Evolutionary conservation across 2,888 invertebrate species (phyloP), one percentile per base, ranked within the genome.

Genomic region (Lycocerus yunnanus): DNA sequence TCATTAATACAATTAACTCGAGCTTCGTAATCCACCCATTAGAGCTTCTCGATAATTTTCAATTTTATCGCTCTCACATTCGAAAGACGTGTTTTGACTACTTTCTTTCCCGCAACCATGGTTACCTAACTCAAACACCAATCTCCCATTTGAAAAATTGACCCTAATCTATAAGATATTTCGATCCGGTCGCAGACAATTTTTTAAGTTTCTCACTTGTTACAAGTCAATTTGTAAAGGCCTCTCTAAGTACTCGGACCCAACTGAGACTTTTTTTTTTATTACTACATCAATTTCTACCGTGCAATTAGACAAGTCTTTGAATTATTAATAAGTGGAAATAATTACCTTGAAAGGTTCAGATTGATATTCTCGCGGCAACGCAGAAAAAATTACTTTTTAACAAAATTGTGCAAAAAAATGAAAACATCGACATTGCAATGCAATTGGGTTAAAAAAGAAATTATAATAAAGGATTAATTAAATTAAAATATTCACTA

Each of bases 1-100:
- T 75, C 72, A 72, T 72, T 75, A 75, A 15, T 58, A 15, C 74
- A 68, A 74, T 74, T 74, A 70, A 67, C 70, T 74, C 61, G 14
- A 63, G 27, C 24, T 72, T 68, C 65, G 24, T 43, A 43, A 43
- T 43, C 43, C 43, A 43, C n/a, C 43, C 43, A 43, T 43, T 43
- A 43, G 5, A 43, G 43, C n/a, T 43, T 43, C 43, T 43, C n/a
- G n/a, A 43, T 43, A n/a, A 43, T 43, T 43, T 43, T 43, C n/a
- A n/a, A 43, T 43, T 43, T 43, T 43, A 43, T 43, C 43, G n/a
- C 43, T 43, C 43, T 43, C 43, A n/a, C 43, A n/a, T n/a, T 43
- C n/a, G n/a, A 43, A n/a, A 43, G 43, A 43, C 43, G 43, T 43
- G 43, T 43, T 43, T 43, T 43, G 43, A 43, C 43, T 43, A n/a